phyloP scores from a whole-genome alignment of 1,140 invertebrate genomes.

The Pseudomyrmex flavicornis region DNA sequence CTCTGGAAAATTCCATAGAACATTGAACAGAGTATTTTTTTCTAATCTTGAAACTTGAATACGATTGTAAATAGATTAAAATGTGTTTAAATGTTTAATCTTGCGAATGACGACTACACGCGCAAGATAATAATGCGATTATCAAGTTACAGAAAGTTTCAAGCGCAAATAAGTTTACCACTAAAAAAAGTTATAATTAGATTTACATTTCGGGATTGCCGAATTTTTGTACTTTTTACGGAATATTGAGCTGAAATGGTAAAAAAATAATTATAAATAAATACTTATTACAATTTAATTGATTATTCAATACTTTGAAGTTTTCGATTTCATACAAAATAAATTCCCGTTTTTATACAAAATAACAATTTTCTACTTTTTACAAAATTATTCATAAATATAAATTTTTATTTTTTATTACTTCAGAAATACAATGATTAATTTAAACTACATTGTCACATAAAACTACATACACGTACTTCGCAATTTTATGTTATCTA shows the following conservation, averaged over 20 bases:
- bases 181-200: constrained; percentile 1
- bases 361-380: too few species aligned
- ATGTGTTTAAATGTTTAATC: neutral
- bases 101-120: neutral
- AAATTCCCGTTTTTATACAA: too few species aligned
- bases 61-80: constrained; percentile 7
- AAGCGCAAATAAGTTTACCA: neutral
- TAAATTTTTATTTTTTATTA: too few species aligned
- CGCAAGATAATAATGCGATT: neutral
- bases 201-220: neutral
- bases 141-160: constrained; percentile 23
- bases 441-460: neutral
- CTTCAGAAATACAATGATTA: too few species aligned
- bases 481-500: constrained; percentile 11
- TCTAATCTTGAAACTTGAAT: too few species aligned
- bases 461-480: neutral
- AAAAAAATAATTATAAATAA: too few species aligned
- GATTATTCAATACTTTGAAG: too few species aligned
- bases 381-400: too few species aligned
- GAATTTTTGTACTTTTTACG: too few species aligned
- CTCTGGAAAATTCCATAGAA: neutral
- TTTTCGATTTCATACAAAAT: too few species aligned
- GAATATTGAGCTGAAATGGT: too few species aligned
- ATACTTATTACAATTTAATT: too few species aligned
- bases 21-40: neutral